Evolutionary conservation across 2,113 vertebrate species (phyloP), one percentile per base, ranked within the genome.

Genomic region (Macrotis lagotis): DNA sequence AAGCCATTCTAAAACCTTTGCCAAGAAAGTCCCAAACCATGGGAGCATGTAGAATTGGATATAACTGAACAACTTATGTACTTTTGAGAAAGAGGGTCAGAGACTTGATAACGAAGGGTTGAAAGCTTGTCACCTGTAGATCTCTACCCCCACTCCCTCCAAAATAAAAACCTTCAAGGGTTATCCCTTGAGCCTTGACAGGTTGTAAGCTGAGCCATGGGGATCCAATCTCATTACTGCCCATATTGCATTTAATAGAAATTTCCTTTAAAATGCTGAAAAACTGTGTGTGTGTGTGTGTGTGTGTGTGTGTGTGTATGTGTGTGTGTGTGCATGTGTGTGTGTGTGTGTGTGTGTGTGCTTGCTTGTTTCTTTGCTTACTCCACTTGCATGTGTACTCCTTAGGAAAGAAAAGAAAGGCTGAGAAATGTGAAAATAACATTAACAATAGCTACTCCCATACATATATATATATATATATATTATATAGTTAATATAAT

Each of bases 111-210:
- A 31, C 37, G 11, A 83, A 83, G n/a, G 66, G 11, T 11, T 12
- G 37, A n/a, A n/a, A 22, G 66, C 19, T 44, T 83, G 66, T 83
- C n/a, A 74, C 3, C 5, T 19, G n/a, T 74, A n/a, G 16, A 19
- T 1, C 37, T n/a, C n/a, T n/a, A n/a, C n/a, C n/a, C n/a, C n/a
- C n/a, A n/a, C 19, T 2, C 37, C 14, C 31, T 8, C 66, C 0
- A 6, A 1, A 74, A 74, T n/a, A 44, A 44, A 44, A 44, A 0
- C 3, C 37, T 74, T 74, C 31, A n/a, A 83, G 12, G 37, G 22
- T 83, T 22, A 44, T 19, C 5, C 12, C 66, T 44, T 44, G 66
- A 22, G 2, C 6, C 37, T 44, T 83, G 66, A 83, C 12, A 44
- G 16, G 4, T 44, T 83, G 16, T 83, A 19, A 44, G 6, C 66